phyloP scores from a whole-genome alignment of 2,888 invertebrate genomes.

The Tubulanus polymorphus region DNA sequence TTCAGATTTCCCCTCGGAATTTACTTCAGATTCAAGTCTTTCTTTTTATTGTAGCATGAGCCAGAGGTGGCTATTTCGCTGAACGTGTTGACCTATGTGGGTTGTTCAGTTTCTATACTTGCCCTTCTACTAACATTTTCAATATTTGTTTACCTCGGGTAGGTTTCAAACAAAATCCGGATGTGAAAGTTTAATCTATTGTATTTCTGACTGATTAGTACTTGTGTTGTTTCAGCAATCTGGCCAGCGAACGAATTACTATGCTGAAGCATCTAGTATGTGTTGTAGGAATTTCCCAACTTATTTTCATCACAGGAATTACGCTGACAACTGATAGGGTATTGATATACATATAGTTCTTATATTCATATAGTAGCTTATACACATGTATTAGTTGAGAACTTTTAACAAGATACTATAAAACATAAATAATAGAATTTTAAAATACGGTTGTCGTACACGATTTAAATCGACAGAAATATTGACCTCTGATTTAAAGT shows the following conservation, averaged over 20 bases:
- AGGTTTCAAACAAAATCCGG: too few relatives aligned
- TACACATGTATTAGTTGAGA: too few relatives aligned
- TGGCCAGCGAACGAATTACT: neutral
- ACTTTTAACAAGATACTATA: too few relatives aligned
- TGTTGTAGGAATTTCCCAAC: neutral
- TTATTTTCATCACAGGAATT: neutral
- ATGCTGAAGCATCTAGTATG: neutral
- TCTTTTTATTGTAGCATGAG: neutral
- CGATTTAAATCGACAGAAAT: too few relatives aligned
- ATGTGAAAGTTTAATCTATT: too few relatives aligned
- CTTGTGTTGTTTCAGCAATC: too few relatives aligned
- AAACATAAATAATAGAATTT: too few relatives aligned
- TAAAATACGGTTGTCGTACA: too few relatives aligned
- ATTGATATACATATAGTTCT: too few relatives aligned
- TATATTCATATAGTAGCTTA: too few relatives aligned
- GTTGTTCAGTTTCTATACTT: neutral
- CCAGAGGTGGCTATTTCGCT: neutral
- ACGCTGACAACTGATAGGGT: neutral
- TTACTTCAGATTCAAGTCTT: neutral
- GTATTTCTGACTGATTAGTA: too few relatives aligned
- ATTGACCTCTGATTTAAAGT: too few relatives aligned
- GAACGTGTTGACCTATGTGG: neutral
- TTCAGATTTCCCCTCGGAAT: neutral
- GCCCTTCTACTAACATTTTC: neutral
- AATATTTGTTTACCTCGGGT: neutral